Evolutionary conservation across 2,797 vertebrate species (phyloP).

Genomic region (Miichthys miiuy): DNA sequence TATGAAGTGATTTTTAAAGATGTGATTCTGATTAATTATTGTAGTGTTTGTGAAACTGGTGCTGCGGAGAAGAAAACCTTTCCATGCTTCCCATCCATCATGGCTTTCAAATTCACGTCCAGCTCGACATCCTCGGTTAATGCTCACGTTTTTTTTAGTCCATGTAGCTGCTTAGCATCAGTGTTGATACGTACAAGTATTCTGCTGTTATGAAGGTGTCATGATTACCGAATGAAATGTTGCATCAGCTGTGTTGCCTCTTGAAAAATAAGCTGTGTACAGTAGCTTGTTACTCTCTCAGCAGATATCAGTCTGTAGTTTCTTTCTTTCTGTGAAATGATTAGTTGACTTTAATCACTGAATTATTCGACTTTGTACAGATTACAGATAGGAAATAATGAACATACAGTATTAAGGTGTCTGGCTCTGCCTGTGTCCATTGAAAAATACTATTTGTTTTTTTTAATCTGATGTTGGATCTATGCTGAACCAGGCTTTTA

Average conservation of each 20-base stretch:
- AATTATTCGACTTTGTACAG: constrained; percentile 18
- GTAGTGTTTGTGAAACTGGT: constrained; percentile 42
- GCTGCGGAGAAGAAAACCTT: constrained; percentile 23
- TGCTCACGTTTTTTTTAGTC: constrained; percentile 29
- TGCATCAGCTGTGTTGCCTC: constrained; percentile 51
- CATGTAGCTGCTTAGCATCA: constrained; percentile 31
- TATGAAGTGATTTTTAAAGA: constrained; percentile 6
- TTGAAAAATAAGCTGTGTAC: constrained; percentile 48
- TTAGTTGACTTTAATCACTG: constrained; percentile 25
- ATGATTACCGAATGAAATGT: constrained; percentile 20
- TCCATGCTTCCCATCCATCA: background rate
- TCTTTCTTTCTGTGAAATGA: constrained; percentile 33
- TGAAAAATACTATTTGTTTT: constrained; percentile 22
- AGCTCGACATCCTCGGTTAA: constrained; percentile 9
- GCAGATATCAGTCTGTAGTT: constrained; percentile 29
- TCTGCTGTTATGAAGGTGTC: constrained; percentile 19
- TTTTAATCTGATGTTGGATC: constrained; percentile 21
- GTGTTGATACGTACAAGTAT: constrained; percentile 21
- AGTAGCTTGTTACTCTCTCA: constrained; percentile 25
- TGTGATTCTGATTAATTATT: constrained; percentile 26
- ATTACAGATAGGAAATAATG: constrained; percentile 20
- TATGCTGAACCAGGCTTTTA: constrained; percentile 36
- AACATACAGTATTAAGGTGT: constrained; percentile 29
- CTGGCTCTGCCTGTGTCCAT: constrained; percentile 34
- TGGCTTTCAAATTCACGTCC: constrained; percentile 18